Base-by-base conservation (phyloP, 2,888 invertebrate genomes). In the Muscina levida region DNA sequence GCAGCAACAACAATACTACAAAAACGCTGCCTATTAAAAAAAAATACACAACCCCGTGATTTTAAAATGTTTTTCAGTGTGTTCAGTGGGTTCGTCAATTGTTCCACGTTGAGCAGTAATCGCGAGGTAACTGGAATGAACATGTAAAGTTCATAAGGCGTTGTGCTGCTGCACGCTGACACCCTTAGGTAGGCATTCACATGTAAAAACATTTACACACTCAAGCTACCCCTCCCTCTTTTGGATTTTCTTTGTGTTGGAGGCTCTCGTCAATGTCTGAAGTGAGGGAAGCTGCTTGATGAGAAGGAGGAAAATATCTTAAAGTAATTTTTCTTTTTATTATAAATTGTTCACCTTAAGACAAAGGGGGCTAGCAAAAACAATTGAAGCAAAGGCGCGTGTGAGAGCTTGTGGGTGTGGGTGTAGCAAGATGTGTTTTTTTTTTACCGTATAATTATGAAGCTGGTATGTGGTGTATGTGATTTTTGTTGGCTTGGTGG, bases 341-440 rank as follows among this genome's bases (percentile, higher is more conserved):
- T 22, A 53, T 53, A 11, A 53, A 53, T 53, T 53, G 24, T 53
- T 53, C 53, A 53, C 53, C 53, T 53, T 53, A 5, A 6, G 24
- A 22, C 22, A 13, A 13, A 22, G 53, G 22, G 13, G 22, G 53
- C 53, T 1, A 1, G 3, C 24, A 24, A 13, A 53, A 53, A 53
- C 11, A 53, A 13, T 53, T 53, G 24, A 53, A 17, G 17, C 22
- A 8, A 48, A 48, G 19, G 24, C 24, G 48, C 53, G 22, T 51
- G 51, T 3, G 8, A 11, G 22, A 13, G 22, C 13, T 24, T 2
- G 51, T n/a, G n/a, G 37, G 10, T 22, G 22, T 53, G 24, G 2
- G 24, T 6, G 37, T 37, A 37, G n/a, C n/a, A n/a, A n/a, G n/a
- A n/a, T n/a, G n/a, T n/a, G n/a, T n/a, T n/a, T n/a, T n/a, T n/a